Percentiles rank a stretch among this genome's conserved stretches.
Evolutionary conservation across 2,113 vertebrate species (phyloP).

Genomic region (Apistogramma diplotaenia): DNA sequence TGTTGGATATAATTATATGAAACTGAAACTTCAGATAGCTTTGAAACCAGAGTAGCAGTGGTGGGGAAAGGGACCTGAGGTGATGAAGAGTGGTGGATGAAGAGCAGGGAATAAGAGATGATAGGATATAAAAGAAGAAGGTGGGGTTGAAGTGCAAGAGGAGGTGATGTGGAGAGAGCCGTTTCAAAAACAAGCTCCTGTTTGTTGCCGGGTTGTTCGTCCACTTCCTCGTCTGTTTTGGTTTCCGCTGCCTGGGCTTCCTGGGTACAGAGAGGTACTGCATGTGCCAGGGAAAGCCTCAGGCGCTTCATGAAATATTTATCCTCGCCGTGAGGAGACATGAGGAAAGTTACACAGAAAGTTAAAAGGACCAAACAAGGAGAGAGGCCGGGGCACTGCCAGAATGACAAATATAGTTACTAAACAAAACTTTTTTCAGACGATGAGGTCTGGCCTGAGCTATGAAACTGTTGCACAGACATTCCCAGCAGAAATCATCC

Average conservation of each 20-base stretch:
- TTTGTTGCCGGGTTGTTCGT: conserved; percentile 40
- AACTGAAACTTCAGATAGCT: not conserved
- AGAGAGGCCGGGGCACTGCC: conserved; percentile 30
- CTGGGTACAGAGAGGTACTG: conserved; percentile 50
- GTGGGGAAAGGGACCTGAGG: not conserved
- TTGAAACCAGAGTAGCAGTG: not conserved
- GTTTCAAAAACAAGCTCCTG: conserved; percentile 42
- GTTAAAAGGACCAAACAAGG: conserved; percentile 67
- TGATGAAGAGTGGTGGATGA: not conserved
- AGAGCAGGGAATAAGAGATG: not conserved
- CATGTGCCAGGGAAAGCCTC: conserved; percentile 65
- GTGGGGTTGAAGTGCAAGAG: not conserved
- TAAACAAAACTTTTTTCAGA: conserved; percentile 55
- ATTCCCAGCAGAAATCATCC: conserved; percentile 27
- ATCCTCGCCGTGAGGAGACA: conserved; percentile 72
- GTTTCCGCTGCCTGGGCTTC: conserved; percentile 44
- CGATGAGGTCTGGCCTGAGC: not conserved
- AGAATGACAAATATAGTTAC: conserved; percentile 58
- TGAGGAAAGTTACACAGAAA: conserved; percentile 66
- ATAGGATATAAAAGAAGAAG: not conserved
- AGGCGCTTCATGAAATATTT: conserved; percentile 75
- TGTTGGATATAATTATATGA: not conserved
- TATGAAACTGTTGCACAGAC: conserved; percentile 33
- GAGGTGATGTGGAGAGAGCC: conserved; percentile 2
- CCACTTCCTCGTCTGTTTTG: conserved; percentile 52